phyloP scores from a whole-genome alignment of 1,140 invertebrate species.

The Apis laboriosa region DNA sequence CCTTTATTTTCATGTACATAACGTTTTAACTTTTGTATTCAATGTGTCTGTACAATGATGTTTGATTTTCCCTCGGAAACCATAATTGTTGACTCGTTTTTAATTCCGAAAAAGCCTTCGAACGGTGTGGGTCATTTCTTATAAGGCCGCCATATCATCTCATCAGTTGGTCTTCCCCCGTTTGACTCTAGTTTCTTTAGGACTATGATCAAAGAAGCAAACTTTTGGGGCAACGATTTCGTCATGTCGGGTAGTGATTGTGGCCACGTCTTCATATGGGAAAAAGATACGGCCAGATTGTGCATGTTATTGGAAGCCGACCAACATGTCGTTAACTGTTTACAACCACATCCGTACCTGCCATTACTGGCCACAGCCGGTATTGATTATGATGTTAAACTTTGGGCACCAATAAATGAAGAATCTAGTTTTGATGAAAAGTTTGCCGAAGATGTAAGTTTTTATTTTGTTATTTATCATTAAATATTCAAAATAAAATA shows the following conservation, averaged over 20 bases:
- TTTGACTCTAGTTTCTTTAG: constrained; percentile 83
- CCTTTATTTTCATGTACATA: neutral
- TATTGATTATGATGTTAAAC: constrained; percentile 94
- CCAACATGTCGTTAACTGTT: constrained; percentile 92
- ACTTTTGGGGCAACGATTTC: constrained; percentile 92
- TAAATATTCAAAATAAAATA: too few species aligned
- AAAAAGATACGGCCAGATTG: constrained; percentile 84
- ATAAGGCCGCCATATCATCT: constrained; percentile 76
- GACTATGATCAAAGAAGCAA: constrained; percentile 95
- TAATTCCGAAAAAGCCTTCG: constrained; percentile 75
- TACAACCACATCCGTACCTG: constrained; percentile 91
- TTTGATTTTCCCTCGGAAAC: constrained; percentile 56
- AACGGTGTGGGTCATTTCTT: constrained; percentile 77
- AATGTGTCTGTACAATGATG: constrained; percentile 12
- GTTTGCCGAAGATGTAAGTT: constrained; percentile 86
- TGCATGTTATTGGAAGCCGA: constrained; percentile 92
- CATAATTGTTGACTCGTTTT: constrained; percentile 49
- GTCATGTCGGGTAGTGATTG: constrained; percentile 94
- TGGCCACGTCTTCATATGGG: constrained; percentile 89
- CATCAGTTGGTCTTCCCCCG: constrained; percentile 74
- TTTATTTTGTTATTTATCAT: neutral
- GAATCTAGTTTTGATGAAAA: constrained; percentile 85
- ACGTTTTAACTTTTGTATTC: constrained; percentile 18
- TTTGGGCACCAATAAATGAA: constrained; percentile 88
- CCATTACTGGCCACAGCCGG: constrained; percentile 93